A percentile compares a stretch with the other conserved stretches of the same genome.
Evolutionary conservation across 2,888 invertebrate species (phyloP).

Genomic region (Dysmachus trigonus): DNA sequence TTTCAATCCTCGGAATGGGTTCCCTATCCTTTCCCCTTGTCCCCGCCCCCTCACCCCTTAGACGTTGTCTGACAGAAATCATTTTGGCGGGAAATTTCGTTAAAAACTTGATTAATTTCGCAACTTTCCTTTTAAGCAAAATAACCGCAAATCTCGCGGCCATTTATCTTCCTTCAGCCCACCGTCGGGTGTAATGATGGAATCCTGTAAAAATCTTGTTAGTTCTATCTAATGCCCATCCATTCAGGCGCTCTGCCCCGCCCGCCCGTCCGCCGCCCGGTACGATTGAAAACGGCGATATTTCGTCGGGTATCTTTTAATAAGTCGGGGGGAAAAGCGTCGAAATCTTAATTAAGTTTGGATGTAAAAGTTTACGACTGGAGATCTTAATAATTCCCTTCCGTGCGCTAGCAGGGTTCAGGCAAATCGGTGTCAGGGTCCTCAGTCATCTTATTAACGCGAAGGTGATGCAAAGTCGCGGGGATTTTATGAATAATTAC

Average conservation of each 20-base stretch:
- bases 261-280: not conserved
- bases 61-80: not conserved
- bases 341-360: constrained; percentile 36
- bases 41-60: not conserved
- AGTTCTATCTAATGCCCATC: not conserved
- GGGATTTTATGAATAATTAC: constrained; percentile 33
- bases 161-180: not conserved
- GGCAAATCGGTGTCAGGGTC: not conserved
- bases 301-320: constrained; percentile 17
- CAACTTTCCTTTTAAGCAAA: constrained; percentile 13
- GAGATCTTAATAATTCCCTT: constrained; percentile 29
- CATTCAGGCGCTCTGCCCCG: not conserved
- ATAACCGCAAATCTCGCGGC: not conserved
- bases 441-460: constrained; percentile 29
- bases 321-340: not conserved
- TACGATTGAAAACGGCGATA: constrained; percentile 25
- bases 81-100: not conserved
- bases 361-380: constrained; percentile 39
- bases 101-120: constrained; percentile 12
- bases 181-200: not conserved
- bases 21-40: not conserved
- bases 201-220: not conserved
- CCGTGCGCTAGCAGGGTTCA: not conserved
- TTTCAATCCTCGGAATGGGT: not conserved
- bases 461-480: not conserved